phyloP scores from a whole-genome alignment of 2,888 invertebrate genomes.

The Allolobophora icterica region DNA sequence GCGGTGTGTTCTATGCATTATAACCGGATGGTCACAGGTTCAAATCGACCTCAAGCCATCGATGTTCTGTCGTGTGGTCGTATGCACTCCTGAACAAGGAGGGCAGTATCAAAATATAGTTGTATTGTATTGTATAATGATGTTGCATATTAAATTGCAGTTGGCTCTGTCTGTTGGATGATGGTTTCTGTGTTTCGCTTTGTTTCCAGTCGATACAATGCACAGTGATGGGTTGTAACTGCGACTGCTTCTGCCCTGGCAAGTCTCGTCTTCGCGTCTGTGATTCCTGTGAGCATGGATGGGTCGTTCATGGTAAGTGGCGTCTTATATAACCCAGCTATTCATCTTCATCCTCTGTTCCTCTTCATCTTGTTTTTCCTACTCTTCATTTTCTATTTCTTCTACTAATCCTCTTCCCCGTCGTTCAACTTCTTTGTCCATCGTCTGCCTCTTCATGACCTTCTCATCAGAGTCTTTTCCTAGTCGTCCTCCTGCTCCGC shows the following conservation, averaged over 20 bases:
- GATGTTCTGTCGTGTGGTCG: too few species aligned
- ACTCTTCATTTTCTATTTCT: neutral
- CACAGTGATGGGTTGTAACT: constrained; percentile 73
- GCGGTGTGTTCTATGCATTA: too few species aligned
- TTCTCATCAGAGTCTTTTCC: too few species aligned
- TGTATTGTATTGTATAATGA: too few species aligned
- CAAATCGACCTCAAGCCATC: too few species aligned
- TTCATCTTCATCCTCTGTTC: neutral
- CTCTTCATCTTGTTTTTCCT: neutral
- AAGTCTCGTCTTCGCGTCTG: constrained; percentile 74
- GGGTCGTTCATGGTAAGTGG: constrained; percentile 78
- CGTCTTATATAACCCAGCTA: neutral
- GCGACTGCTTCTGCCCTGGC: constrained; percentile 76
- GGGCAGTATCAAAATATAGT: too few species aligned
- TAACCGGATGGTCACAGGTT: too few species aligned
- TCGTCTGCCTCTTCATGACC: neutral
- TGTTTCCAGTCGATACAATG: constrained; percentile 69
- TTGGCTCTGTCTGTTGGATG: neutral
- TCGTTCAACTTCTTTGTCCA: neutral
- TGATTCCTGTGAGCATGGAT: constrained; percentile 77
- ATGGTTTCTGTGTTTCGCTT: neutral
- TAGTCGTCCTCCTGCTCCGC: too few species aligned
- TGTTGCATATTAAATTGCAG: too few species aligned
- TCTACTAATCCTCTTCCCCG: neutral
- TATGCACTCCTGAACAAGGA: too few species aligned